phyloP scores from a whole-genome alignment of 2,888 invertebrate species.

The Lycophotia porphyrea region DNA sequence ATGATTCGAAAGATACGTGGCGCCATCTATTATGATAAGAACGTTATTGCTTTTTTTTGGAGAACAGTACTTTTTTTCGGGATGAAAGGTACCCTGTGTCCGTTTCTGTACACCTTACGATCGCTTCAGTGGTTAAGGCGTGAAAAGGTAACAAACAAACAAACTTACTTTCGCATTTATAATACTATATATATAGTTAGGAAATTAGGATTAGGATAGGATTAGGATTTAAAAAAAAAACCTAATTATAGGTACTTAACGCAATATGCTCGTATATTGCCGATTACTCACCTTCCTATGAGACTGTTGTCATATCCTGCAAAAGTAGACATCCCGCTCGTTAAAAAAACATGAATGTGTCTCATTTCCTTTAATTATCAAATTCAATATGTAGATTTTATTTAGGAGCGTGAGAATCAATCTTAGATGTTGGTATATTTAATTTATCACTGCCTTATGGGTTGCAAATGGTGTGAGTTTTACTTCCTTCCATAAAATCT shows the following conservation, averaged over 20 bases:
- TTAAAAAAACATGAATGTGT: slow-evolving; percentile 20
- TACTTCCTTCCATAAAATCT: not conserved
- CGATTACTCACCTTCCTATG: slow-evolving; percentile 6
- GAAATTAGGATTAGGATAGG: too few relatives aligned
- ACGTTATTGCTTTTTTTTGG: too few relatives aligned
- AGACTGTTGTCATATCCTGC: slow-evolving; percentile 38
- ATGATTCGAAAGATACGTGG: too few relatives aligned
- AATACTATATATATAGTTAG: too few relatives aligned
- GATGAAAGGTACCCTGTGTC: too few relatives aligned
- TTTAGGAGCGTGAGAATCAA: slow-evolving; percentile 34
- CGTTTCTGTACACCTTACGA: too few relatives aligned
- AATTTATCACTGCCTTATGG: not conserved
- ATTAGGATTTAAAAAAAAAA: not conserved
- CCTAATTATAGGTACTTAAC: not conserved
- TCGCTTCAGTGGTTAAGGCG: too few relatives aligned
- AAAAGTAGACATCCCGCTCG: not conserved
- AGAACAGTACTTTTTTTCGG: too few relatives aligned
- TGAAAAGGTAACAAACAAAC: too few relatives aligned
- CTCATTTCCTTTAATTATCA: slow-evolving; percentile 30
- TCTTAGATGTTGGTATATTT: not conserved
- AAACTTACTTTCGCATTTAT: too few relatives aligned
- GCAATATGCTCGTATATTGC: not conserved
- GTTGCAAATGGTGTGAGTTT: not conserved
- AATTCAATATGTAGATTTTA: slow-evolving; percentile 12
- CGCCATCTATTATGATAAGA: too few relatives aligned